Percentiles rank a stretch among this genome's conserved stretches.
Evolutionary conservation across 2,888 invertebrate species (phyloP).

Genomic region (Drosophila neotestacea): DNA sequence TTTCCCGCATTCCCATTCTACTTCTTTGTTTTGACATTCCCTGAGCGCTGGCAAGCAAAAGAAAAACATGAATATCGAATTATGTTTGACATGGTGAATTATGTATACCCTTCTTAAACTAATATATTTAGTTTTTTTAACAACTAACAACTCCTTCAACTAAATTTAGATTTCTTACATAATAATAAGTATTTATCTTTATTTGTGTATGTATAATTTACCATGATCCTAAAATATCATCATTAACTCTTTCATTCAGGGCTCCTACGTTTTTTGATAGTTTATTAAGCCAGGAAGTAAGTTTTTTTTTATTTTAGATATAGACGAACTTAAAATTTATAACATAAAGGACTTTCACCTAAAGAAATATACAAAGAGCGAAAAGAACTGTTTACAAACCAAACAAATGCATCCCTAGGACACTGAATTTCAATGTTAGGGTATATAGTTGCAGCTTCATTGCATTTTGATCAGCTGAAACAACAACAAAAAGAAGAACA

Average conservation of each 20-base stretch:
- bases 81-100: not conserved
- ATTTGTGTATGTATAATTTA: no score
- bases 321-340: no score
- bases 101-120: conserved; percentile 6
- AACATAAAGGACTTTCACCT: no score
- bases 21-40: conserved; percentile 23
- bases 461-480: conserved; percentile 54
- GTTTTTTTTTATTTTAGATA: no score
- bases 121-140: not conserved
- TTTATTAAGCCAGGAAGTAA: no score
- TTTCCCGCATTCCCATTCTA: not conserved
- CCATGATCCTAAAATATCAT: no score
- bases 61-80: conserved; percentile 3
- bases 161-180: no score
- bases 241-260: no score
- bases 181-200: no score
- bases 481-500: conserved; percentile 32
- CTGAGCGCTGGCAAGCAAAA: conserved; percentile 15
- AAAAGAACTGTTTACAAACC: no score
- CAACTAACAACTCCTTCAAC: not conserved
- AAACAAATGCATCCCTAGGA: not conserved
- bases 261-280: no score
- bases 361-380: no score
- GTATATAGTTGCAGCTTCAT: conserved; percentile 33
- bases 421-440: not conserved